phyloP scores from a whole-genome alignment of 2,888 invertebrate genomes.

The Xiphydria camelus region DNA sequence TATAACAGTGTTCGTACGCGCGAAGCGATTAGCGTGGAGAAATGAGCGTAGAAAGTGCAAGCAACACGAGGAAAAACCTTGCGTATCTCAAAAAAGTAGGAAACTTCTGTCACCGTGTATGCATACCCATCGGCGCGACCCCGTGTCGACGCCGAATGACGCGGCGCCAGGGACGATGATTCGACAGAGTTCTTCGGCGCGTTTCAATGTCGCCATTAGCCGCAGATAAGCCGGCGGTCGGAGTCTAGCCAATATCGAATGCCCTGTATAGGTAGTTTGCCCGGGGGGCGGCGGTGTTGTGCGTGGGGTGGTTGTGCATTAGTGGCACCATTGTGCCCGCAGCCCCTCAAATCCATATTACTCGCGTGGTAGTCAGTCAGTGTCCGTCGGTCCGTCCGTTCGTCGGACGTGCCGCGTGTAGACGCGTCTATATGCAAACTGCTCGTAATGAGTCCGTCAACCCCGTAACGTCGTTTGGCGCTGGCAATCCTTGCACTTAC shows the following conservation, averaged over 20 bases:
- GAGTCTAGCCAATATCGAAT: slow-evolving; percentile 51
- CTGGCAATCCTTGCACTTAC: slow-evolving; percentile 56
- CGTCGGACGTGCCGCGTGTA: slow-evolving; percentile 23
- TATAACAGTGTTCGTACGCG: too few relatives aligned
- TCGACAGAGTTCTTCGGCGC: slow-evolving; percentile 18
- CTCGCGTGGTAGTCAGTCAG: slow-evolving; percentile 52
- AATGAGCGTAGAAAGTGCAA: too few relatives aligned
- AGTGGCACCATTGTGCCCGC: slow-evolving; percentile 54
- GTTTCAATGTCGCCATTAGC: slow-evolving; percentile 37
- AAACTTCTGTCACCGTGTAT: too few relatives aligned
- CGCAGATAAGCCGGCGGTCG: slow-evolving; percentile 47
- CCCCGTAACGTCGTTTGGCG: slow-evolving; percentile 54
- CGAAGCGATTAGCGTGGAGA: too few relatives aligned
- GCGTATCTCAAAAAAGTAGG: too few relatives aligned
- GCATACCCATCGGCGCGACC: slow-evolving; percentile 4
- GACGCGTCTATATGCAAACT: slow-evolving; percentile 55
- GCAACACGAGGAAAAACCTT: too few relatives aligned
- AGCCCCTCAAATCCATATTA: slow-evolving; percentile 54
- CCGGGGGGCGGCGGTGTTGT: slow-evolving; percentile 31
- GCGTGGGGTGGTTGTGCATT: slow-evolving; percentile 50
- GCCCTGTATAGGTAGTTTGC: slow-evolving; percentile 48
- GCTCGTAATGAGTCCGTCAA: slow-evolving; percentile 57
- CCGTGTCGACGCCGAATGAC: too few relatives aligned
- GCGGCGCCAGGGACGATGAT: slow-evolving; percentile 3
- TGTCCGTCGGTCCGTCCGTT: slow-evolving; percentile 32